A percentile compares a stretch with the other conserved stretches of the same genome.
These are phyloP conservation scores for Lacerta bilineata DNA, from an alignment of 2,797 vertebrate species.

Conservation along the genomic window DNA sequence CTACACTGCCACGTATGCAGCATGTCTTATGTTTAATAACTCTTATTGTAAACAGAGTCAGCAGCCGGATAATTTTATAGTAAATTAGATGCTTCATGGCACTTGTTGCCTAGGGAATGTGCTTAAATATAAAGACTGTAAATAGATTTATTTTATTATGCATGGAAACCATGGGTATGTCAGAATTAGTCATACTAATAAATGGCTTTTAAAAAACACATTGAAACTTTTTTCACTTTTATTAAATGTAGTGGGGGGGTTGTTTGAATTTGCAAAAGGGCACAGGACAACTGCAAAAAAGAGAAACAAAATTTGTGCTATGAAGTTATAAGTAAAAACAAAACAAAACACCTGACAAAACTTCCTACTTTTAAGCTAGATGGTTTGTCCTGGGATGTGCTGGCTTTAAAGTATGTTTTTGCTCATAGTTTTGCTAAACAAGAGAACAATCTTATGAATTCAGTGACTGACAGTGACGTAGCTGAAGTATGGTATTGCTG, in stretches of 20 bases:
- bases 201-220: neutral
- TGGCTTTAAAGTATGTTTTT: neutral
- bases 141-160: neutral
- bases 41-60: neutral
- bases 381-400: neutral
- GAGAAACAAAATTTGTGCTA: neutral
- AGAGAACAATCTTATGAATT: neutral
- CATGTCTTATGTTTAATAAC: neutral
- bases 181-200: neutral
- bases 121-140: neutral
- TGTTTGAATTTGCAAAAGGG: neutral
- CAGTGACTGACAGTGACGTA: neutral
- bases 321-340: too few relatives aligned
- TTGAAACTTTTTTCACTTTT: neutral
- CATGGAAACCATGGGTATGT: neutral
- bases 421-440: neutral
- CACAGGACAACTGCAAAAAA: neutral
- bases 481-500: too few relatives aligned
- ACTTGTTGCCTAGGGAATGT: neutral
- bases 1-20: accelerated
- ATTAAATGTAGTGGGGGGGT: neutral
- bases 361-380: neutral
- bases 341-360: slow-evolving; percentile 16
- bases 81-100: neutral
- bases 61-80: neutral